phyloP scores from a whole-genome alignment of 1,140 invertebrate genomes.

The Philopotamus ludificatus region DNA sequence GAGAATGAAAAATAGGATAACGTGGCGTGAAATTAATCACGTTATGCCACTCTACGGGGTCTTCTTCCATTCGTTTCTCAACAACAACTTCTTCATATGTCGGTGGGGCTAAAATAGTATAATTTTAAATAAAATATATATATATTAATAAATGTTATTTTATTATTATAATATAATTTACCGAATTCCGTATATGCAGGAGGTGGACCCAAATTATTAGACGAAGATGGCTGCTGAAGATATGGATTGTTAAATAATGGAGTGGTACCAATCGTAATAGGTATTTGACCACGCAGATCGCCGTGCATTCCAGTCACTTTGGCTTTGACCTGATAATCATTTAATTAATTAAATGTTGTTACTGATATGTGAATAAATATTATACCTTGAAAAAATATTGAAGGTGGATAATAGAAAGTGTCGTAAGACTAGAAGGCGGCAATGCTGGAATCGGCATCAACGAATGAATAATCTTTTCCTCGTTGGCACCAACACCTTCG shows the following conservation, averaged over 20 bases:
- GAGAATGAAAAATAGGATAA: slow-evolving; percentile 16
- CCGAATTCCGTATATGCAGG: slow-evolving; percentile 19
- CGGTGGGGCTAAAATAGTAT: slow-evolving; percentile 6
- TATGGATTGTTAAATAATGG: not conserved
- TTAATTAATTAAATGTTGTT: no score
- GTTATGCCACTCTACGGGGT: slow-evolving; percentile 3
- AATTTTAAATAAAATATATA: not conserved
- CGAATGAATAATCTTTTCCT: not conserved
- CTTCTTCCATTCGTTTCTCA: slow-evolving; percentile 13
- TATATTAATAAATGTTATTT: not conserved
- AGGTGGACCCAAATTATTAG: not conserved
- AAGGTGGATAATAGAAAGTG: not conserved
- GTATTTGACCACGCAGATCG: not conserved
- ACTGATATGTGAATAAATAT: not conserved
- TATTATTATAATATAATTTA: not conserved
- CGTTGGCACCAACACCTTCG: not conserved
- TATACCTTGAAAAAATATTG: slow-evolving; percentile 12
- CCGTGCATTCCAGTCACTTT: not conserved
- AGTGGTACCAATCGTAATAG: slow-evolving; percentile 6
- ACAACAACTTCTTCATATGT: slow-evolving; percentile 9
- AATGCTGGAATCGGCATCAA: not conserved
- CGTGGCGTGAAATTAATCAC: slow-evolving; percentile 2
- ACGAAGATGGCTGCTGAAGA: not conserved
- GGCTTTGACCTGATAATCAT: not conserved
- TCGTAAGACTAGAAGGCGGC: slow-evolving; percentile 1